Percentiles rank a stretch among this genome's conserved stretches.
Evolutionary conservation across 2,888 invertebrate genomes (phyloP).

Genomic region (Scaptomyza parva): DNA sequence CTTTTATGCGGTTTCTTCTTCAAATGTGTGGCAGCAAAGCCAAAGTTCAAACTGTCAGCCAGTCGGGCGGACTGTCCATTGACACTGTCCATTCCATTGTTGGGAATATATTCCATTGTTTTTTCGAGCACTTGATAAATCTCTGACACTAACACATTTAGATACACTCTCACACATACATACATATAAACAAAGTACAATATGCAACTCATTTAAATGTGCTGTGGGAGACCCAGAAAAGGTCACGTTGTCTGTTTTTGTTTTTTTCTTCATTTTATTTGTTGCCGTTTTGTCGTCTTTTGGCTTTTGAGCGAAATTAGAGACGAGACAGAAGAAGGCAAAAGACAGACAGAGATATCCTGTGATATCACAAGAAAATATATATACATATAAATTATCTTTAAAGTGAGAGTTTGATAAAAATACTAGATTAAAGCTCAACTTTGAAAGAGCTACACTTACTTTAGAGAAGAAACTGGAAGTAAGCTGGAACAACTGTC

Average conservation of each 20-base stretch:
- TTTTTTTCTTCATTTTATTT: neutral
- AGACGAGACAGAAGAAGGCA: neutral
- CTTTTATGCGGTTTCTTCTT: conserved; percentile 10
- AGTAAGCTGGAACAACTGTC: too few species aligned
- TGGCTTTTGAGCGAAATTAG: neutral
- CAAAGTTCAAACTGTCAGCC: conserved; percentile 43
- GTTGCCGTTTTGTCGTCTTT: neutral
- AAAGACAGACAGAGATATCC: neutral
- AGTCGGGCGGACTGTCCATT: too few species aligned
- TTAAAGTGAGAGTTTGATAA: too few species aligned
- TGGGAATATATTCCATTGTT: conserved; percentile 39
- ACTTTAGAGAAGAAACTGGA: too few species aligned
- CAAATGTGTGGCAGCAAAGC: conserved; percentile 22
- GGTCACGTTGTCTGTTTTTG: conserved; percentile 6
- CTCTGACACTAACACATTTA: conserved; percentile 17
- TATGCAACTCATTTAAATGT: conserved; percentile 55
- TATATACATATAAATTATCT: too few species aligned
- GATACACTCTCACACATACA: neutral
- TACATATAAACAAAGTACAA: conserved; percentile 7
- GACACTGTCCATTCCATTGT: too few species aligned
- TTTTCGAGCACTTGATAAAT: conserved; percentile 43
- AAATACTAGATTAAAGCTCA: too few species aligned
- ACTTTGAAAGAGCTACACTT: too few species aligned
- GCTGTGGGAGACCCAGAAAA: neutral
- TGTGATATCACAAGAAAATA: too few species aligned